phyloP scores from a whole-genome alignment of 2,888 invertebrate species.

The Camptogramma bilineatum region DNA sequence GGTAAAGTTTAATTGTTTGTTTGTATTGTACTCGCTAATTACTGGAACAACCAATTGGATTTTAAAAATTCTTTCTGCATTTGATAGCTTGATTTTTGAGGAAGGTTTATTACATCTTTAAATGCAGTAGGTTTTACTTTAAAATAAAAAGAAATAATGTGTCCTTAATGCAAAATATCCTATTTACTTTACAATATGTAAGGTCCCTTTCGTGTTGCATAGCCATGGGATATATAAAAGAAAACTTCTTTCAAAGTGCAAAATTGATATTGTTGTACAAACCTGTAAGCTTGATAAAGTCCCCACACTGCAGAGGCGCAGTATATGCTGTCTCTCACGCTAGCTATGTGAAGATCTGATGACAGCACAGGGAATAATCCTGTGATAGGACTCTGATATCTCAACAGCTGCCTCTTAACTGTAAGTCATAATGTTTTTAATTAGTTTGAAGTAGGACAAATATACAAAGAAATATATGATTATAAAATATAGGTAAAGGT shows the following conservation, averaged over 20 bases:
- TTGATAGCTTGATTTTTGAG: too few relatives aligned
- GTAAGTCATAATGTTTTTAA: constrained; percentile 43
- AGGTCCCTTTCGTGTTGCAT: too few relatives aligned
- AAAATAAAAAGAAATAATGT: too few relatives aligned
- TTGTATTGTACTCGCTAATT: too few relatives aligned
- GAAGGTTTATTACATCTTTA: too few relatives aligned
- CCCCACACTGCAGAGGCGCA: constrained; percentile 99
- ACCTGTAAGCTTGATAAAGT: constrained; percentile 97
- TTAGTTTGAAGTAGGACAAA: background rate
- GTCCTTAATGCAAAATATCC: too few relatives aligned
- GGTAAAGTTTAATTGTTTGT: too few relatives aligned
- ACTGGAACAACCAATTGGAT: too few relatives aligned
- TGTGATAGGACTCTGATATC: constrained; percentile 96
- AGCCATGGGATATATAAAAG: too few relatives aligned
- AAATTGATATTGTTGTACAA: background rate
- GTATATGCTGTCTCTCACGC: constrained; percentile 98
- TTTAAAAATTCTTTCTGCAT: too few relatives aligned
- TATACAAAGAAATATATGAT: constrained; percentile 49
- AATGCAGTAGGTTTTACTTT: too few relatives aligned
- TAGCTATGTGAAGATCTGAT: constrained; percentile 91
- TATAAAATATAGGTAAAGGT: background rate
- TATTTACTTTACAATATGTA: too few relatives aligned
- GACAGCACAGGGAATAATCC: constrained; percentile 96
- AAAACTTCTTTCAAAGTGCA: background rate
- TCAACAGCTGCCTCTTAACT: constrained; percentile 96